Evolutionary conservation across 2,113 vertebrate species (phyloP).

Genomic region (Malurus elegans): DNA sequence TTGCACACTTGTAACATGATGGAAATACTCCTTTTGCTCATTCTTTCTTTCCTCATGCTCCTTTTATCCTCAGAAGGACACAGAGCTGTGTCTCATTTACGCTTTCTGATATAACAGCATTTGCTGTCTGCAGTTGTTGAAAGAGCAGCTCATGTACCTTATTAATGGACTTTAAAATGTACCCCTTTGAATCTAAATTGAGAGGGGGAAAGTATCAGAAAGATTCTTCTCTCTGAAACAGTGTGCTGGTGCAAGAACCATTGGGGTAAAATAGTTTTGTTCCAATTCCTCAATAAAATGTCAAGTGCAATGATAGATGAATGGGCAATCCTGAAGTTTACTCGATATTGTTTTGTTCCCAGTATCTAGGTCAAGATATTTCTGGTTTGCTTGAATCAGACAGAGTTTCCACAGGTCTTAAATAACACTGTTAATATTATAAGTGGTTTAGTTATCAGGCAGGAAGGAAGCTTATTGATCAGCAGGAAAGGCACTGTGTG

Average conservation of each 20-base stretch:
- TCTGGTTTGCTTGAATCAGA: slow-evolving; percentile 45
- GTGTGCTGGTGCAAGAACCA: not conserved
- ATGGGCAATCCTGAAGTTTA: not conserved
- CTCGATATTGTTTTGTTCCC: slow-evolving; percentile 13
- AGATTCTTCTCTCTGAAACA: not conserved
- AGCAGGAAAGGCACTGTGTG: slow-evolving; percentile 41
- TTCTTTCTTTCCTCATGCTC: not conserved
- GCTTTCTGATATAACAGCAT: not conserved
- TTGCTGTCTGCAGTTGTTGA: not conserved
- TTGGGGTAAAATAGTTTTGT: not conserved
- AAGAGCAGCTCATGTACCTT: not conserved
- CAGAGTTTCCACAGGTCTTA: slow-evolving; percentile 44
- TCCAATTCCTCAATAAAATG: not conserved
- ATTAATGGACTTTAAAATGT: not conserved
- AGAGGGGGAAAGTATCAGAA: not conserved
- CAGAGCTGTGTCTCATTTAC: not conserved
- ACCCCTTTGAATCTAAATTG: not conserved
- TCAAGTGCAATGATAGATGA: not conserved
- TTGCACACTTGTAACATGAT: not conserved
- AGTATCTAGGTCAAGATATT: slow-evolving; percentile 70
- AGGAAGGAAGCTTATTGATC: slow-evolving; percentile 67
- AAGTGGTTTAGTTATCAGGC: slow-evolving; percentile 44
- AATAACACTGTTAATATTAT: slow-evolving; percentile 50
- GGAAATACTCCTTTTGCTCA: not conserved
- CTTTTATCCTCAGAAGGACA: not conserved